A percentile compares a stretch with the other conserved stretches of the same genome.
Conservation (phyloP, 2,113 vertebrate species). For the Caranx melampygus region DNA sequence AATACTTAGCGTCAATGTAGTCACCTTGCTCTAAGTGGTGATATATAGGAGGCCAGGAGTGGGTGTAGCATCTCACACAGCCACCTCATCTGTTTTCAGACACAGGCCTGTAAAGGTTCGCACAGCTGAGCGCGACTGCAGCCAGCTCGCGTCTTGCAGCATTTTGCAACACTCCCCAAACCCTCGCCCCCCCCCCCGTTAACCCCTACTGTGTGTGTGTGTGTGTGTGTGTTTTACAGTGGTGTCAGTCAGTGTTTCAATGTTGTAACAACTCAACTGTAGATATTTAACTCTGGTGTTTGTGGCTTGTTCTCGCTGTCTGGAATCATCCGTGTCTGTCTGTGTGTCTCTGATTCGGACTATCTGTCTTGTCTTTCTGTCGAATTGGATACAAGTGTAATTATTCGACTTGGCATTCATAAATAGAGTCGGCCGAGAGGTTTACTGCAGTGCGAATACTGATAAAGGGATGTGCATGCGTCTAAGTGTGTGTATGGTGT, state of each 20-base stretch:
- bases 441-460: constrained; percentile 13
- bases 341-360: constrained; percentile 52
- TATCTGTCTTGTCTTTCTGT: constrained; percentile 69
- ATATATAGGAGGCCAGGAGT: constrained; percentile 7
- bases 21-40: constrained; percentile 3
- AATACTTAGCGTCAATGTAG: constrained; percentile 10
- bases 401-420: constrained; percentile 16
- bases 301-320: constrained; percentile 55
- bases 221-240: constrained; percentile 49
- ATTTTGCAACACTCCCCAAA: constrained; percentile 18
- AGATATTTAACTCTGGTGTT: constrained; percentile 64
- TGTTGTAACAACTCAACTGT: constrained; percentile 62
- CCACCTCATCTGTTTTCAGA: constrained; percentile 28
- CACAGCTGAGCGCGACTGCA: constrained; percentile 29
- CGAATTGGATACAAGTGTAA: constrained; percentile 31
- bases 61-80: constrained; percentile 24
- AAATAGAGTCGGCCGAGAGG: constrained; percentile 19
- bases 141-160: constrained; percentile 22
- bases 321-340: constrained; percentile 44
- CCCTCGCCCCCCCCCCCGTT: constrained; percentile 22
- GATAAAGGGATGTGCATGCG: constrained; percentile 38
- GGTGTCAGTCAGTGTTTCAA: constrained; percentile 61
- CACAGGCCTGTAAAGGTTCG: constrained; percentile 21
- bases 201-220: too few species aligned
- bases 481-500: constrained; percentile 50